Base-by-base conservation (phyloP, 2,113 vertebrate species). In the Nematolebias whitei region DNA sequence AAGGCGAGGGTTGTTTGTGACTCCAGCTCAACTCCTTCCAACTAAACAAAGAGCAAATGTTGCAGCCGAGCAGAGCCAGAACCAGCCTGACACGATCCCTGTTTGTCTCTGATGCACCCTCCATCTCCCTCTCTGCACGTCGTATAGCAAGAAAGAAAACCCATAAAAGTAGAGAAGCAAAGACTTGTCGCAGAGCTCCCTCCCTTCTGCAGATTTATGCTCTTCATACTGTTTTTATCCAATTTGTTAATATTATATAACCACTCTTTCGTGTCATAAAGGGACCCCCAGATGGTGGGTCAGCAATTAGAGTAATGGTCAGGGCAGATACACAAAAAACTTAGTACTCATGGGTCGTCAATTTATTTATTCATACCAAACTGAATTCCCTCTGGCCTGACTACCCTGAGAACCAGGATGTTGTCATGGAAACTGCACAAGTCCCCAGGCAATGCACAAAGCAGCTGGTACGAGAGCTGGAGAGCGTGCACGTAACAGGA, bases 381-480 rank as follows among this genome's bases (percentile, higher is more conserved):
- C 60, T 65, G 61, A 85, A 83, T 76, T 83, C 85, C 81, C 74
- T 35, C 8, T 24, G 63, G 79, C 54, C 29, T 26, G 13, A 48
- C 76, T 85, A 80, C 71, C 83, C 76, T 85, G 86, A 86, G 85
- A 86, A 87, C 78, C 64, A 38, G 56, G 23, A 58, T 76, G 90
- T 89, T 87, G 87, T 82, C 84, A 87, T 89, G 87, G 90, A 89
- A 90, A 91, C 87, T 74, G 68, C 43, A 83, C 61, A 87, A 88
- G 78, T 90, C 90, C 79, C 84, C 71, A 53, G 80, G 80, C 78
- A 72, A 87, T 71, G 82, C 76, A 77, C 22, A 18, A 79, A 72
- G 54, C 83, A 86, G 83, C 81, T 88, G 83, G 84, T 80, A 87
- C 47, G 56, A 61, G 68, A 45, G 38, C 57, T 63, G 32, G 35